Conservation (phyloP, 2,113 vertebrate species). For the Macrotus californicus region DNA sequence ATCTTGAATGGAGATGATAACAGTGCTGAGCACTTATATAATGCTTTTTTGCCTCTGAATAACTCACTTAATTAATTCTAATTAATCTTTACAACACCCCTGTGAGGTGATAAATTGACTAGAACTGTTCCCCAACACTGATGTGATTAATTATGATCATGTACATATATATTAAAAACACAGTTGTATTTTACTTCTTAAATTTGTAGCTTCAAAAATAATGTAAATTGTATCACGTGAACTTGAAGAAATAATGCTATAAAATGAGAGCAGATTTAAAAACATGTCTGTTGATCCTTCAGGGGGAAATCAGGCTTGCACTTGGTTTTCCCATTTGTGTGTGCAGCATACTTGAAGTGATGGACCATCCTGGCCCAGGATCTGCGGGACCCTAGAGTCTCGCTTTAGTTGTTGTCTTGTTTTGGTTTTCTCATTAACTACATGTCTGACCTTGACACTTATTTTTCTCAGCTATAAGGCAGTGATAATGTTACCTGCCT, state of each 20-base stretch:
- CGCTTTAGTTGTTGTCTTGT: neutral
- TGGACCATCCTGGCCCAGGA: neutral
- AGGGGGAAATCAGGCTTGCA: neutral
- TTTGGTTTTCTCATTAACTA: conserved; percentile 19
- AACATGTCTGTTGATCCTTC: neutral
- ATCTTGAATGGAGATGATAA: conserved; percentile 23
- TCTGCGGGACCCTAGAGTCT: neutral
- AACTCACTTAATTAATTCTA: conserved; percentile 53
- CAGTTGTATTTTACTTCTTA: neutral
- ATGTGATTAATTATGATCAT: conserved; percentile 27
- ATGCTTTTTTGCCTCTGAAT: conserved; percentile 29
- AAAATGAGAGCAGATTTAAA: neutral
- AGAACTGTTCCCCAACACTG: neutral
- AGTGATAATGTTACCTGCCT: conserved; percentile 1
- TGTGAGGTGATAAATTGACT: conserved; percentile 34
- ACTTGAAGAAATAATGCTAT: neutral
- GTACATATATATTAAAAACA: neutral
- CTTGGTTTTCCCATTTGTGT: neutral
- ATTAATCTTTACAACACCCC: conserved; percentile 53
- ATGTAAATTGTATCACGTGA: neutral
- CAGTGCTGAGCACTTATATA: neutral
- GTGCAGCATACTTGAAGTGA: neutral
- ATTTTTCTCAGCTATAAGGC: conserved; percentile 31
- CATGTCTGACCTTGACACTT: conserved; percentile 31
- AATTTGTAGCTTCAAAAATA: neutral